These are phyloP conservation scores for Odontesthes bonariensis DNA, from an alignment of 2,113 vertebrate species.

Conservation along the genomic window DNA sequence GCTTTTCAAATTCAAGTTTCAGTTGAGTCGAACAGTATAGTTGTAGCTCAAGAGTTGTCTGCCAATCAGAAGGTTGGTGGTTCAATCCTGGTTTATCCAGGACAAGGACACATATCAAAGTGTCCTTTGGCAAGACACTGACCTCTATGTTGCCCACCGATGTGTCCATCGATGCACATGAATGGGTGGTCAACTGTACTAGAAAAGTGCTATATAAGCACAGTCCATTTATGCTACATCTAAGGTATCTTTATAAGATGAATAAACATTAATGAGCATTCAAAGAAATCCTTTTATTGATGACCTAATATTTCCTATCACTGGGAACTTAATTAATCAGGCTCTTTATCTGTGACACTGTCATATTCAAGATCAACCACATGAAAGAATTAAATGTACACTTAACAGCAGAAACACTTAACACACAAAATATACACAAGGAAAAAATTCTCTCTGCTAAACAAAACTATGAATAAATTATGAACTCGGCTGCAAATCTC, in stretches of 20 bases:
- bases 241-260: neutral
- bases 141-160: too few species aligned
- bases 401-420: neutral
- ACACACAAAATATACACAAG: conserved; percentile 14
- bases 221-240: too few species aligned
- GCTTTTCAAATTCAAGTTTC: too few species aligned
- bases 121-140: too few species aligned
- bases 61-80: too few species aligned
- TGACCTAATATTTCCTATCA: neutral
- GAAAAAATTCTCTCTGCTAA: conserved; percentile 45
- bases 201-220: too few species aligned
- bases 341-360: neutral
- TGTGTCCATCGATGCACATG: too few species aligned
- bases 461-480: conserved; percentile 67
- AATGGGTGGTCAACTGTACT: too few species aligned
- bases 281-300: neutral
- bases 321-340: conserved; percentile 1
- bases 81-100: too few species aligned
- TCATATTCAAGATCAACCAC: neutral
- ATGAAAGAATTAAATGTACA: neutral
- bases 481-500: conserved; percentile 61
- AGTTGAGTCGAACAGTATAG: too few species aligned
- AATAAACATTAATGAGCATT: neutral
- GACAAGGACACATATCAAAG: too few species aligned
- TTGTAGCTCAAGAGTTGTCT: too few species aligned